These are phyloP conservation scores for Anableps anableps DNA, from an alignment of 2,797 vertebrate genomes.

Conservation along the genomic window DNA sequence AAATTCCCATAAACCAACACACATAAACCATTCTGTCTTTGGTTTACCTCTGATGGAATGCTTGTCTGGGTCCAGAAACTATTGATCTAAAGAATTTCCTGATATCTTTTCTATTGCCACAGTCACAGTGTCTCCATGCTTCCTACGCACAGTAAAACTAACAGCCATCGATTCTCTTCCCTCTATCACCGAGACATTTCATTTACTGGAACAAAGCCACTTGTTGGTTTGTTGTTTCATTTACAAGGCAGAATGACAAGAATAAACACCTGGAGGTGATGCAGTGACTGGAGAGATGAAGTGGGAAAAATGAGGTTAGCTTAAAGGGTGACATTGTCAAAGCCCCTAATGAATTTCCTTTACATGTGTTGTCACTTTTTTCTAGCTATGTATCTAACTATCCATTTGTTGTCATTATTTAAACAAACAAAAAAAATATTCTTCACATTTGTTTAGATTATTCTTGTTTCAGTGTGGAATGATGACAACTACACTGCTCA, in stretches of 20 bases:
- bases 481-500: no score
- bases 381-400: conserved; percentile 31
- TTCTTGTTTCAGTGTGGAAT: background rate
- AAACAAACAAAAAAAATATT: conserved; percentile 5
- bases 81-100: conserved; percentile 65
- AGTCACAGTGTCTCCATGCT: conserved; percentile 58
- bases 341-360: conserved; percentile 19
- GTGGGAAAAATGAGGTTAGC: background rate
- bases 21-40: conserved; percentile 10
- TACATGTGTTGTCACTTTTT: conserved; percentile 32
- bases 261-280: conserved; percentile 47
- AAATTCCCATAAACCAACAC: conserved; percentile 14
- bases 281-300: conserved; percentile 37
- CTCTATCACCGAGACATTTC: conserved; percentile 54
- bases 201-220: conserved; percentile 66
- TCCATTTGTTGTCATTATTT: conserved; percentile 13
- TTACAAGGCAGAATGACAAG: conserved; percentile 48
- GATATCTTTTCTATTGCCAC: conserved; percentile 57
- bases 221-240: conserved; percentile 53
- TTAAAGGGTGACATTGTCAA: conserved; percentile 23
- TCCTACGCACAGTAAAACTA: conserved; percentile 49
- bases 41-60: conserved; percentile 46
- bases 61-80: conserved; percentile 53
- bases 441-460: background rate
- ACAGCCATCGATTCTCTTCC: conserved; percentile 58